Base-by-base conservation (phyloP, 2,113 vertebrate species). In the Upupa epops region DNA sequence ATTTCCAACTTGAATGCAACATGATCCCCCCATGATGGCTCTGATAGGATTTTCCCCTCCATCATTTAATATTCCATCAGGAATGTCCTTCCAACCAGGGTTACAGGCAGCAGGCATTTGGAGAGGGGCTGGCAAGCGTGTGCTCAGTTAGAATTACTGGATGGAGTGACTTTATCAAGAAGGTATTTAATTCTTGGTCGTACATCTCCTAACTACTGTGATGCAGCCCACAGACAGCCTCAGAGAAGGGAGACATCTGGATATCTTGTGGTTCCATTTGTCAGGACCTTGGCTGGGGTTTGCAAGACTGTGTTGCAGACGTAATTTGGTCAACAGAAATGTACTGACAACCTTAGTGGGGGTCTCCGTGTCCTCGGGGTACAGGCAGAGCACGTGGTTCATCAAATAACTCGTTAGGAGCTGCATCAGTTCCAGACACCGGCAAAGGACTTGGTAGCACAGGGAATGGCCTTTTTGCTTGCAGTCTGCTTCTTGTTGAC, bases 11-110 rank as follows among this genome's bases (percentile, higher is more conserved):
- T 34, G 49, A 66, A 49, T 3, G 11, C 75, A 65, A 78, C 28
- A 3, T 60, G 81, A 92, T 93, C 28, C 31, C 61, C 40, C 31
- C 1, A 3, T 37, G 49, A 77, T 51, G 64, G 29, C 68, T 91
- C 76, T 84, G 34, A 75, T 75, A 73, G 46, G 61, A 73, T 96
- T 96, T 95, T 78, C 79, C 48, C 81, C 46, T 46, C 75, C 11
- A 48, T 71, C 51, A 22, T 71, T 88, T 77, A 65, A 69, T 69
- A 76, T 81, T 88, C 61, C 48, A n/a, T 69, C 58, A 61, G 68
- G 52, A 69, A 83, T 55, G 58, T 75, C 81, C 54, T 80, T 66
- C 68, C n/a, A 81, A 86, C n/a, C 66, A 58, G 5, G 17, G 29
- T 60, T 76, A 17, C 42, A 36, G 73, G 83, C 46, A 69, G 73